These are phyloP conservation scores for Lasioglossum leucozonium DNA, from an alignment of 2,888 invertebrate genomes.

Conservation along the genomic window DNA sequence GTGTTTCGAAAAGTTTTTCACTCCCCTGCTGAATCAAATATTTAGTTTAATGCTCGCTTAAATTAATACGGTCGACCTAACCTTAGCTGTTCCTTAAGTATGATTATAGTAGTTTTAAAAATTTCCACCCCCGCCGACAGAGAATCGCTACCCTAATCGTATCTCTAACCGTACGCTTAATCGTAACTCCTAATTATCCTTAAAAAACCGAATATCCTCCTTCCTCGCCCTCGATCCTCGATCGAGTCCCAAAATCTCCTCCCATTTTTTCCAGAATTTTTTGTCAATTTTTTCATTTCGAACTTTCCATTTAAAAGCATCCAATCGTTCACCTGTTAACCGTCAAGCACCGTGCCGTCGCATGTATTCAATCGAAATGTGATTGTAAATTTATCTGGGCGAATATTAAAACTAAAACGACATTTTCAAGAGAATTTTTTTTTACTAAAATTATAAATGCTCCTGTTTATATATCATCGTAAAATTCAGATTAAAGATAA, in stretches of 20 bases:
- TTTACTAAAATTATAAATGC: neutral
- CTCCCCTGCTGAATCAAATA: constrained; percentile 20
- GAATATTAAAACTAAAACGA: neutral
- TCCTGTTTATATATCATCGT: neutral
- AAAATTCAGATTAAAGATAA: neutral
- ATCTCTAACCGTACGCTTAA: constrained; percentile 24
- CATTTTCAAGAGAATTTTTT: neutral
- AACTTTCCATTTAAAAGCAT: neutral
- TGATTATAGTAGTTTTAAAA: constrained; percentile 1
- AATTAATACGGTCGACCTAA: constrained; percentile 18
- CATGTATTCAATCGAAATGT: neutral
- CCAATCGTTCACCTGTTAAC: neutral
- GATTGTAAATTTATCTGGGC: neutral
- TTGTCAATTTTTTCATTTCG: neutral
- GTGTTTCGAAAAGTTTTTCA: constrained; percentile 22
- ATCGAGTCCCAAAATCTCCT: neutral
- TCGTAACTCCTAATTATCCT: constrained; percentile 1
- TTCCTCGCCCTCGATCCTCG: constrained; percentile 1
- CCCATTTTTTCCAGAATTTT: neutral
- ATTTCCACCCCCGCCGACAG: constrained; percentile 6
- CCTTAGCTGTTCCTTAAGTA: constrained; percentile 7
- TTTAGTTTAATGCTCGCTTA: constrained; percentile 26
- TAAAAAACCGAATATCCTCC: neutral
- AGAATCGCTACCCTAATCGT: neutral
- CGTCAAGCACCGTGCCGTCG: neutral